Base-by-base conservation (phyloP, 2,797 vertebrate genomes). In the Numenius phaeopus region DNA sequence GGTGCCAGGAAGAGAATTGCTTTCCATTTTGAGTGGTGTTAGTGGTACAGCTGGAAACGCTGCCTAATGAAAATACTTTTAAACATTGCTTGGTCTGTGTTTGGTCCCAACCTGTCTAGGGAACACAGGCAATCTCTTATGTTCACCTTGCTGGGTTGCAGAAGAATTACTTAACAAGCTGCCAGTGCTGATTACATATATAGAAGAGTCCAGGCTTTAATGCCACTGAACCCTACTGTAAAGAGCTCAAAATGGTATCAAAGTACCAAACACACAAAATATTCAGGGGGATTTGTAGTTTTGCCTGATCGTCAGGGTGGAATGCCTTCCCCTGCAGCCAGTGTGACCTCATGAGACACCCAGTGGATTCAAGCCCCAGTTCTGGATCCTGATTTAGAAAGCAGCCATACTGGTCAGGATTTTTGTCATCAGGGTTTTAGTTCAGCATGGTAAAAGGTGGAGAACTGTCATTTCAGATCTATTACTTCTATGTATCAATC, bases 41-140 rank as follows among this genome's bases (percentile, higher is more conserved):
- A 90, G 93, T 91, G 87, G 93, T 97, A 94, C 91, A 94, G 85
- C 86, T 96, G 96, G 94, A 97, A 96, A 87, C 94, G 66, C 89
- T 94, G 94, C 85, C 85, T 98, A 95, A 97, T 97, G 97, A 98
- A 98, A 98, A 98, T 96, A 97, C 90, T 96, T 93, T 71, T 87
- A 95, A 97, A 87, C 71, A 96, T 97, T 70, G 92, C 91, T 96
- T 96, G 72, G 80, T 96, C 97, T 98, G 96, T 1, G 1, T 90
- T 94, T 94, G 91, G 88, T 94, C 55, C 86, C 91, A 94, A 84
- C 80, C 93, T 97, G 94, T 85, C 80, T 73, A 95, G 95, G 92
- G 78, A 97, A 87, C 72, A 66, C 32, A 16, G 29, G 62, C 58
- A 65, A 30, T 32, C 30, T 88, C 59, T 90, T 40, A n/a, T 32